Conservation (phyloP, 2,113 vertebrate genomes). For the Oreocharis arfaki region DNA sequence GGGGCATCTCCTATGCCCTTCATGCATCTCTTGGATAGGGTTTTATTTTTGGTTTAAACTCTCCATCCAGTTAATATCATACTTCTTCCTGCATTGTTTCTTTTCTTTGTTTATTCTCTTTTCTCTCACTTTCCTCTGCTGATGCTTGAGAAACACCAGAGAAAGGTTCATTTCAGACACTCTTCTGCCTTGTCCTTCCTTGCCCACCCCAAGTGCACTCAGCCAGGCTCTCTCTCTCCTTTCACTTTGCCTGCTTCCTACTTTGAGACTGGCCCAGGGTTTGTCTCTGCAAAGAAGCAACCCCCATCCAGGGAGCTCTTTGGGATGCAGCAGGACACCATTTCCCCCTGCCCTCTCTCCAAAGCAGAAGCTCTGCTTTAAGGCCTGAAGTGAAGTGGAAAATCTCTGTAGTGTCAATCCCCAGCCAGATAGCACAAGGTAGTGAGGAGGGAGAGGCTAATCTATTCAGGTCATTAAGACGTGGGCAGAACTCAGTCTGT, state of each 20-base stretch:
- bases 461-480: neutral
- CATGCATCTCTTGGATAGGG: neutral
- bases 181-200: neutral
- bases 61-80: neutral
- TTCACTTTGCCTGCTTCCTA: neutral
- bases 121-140: neutral
- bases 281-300: neutral
- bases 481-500: constrained; percentile 15
- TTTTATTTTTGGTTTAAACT: neutral
- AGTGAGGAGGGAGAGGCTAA: neutral
- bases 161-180: neutral
- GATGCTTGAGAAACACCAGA: neutral
- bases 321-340: neutral
- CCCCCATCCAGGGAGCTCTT: neutral
- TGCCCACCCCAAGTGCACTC: neutral
- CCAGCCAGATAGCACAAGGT: neutral
- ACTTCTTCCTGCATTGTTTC: neutral
- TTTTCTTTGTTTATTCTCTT: neutral
- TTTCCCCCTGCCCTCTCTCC: neutral
- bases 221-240: neutral
- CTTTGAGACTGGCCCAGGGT: neutral
- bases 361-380: neutral
- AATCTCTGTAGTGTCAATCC: neutral
- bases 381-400: neutral
- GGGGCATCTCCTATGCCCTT: neutral